Evolutionary conservation across 2,888 invertebrate species (phyloP), one percentile per base, ranked within the genome.

Genomic region (Ophion ellenae): DNA sequence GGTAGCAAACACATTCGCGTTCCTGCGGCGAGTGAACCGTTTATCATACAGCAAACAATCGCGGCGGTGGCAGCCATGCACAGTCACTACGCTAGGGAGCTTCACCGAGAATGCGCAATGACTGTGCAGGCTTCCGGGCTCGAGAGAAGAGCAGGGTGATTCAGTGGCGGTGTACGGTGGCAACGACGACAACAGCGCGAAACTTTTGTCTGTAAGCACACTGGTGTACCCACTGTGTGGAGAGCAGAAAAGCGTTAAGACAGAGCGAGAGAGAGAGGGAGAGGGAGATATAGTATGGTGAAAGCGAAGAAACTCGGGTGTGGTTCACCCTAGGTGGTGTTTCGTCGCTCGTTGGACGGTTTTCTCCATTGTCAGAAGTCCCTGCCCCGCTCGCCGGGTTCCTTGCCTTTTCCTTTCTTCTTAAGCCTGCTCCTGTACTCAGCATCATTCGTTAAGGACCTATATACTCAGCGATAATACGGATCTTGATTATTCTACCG

Each of bases 1-100:
- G 69, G 69, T 45, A 40, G 67, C 63, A 61, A 59, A 53, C 57
- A 73, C 59, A 69, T 76, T 69, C 53, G 75, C 69, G 76, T 64
- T 74, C 69, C 66, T 61, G 75, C 45, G 76, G 64, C 47, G 76
- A 76, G 70, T 82, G 53, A 71, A 64, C 70, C 76, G 76, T 82
- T 82, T 82, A 82, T 82, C 82, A 82, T 82, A 82, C 63, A n/a
- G 63, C 24, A 76, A 82, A 82, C 82, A 82, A 82, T 82, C 82
- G 82, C 82, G 70, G 63, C 36, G 82, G 24, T 82, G 76, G 76
- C 82, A 70, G 45, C 82, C 70, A 57, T 63, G 70, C 69, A 53
- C 63, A 70, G 70, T 67, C 64, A 76, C 53, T 70, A 61, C 40
- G 69, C 63, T 73, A 66, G 36, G 40, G 76, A 82, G 81, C 81